Evolutionary conservation across 2,113 vertebrate genomes (phyloP).

Genomic region (Ictalurus furcatus): DNA sequence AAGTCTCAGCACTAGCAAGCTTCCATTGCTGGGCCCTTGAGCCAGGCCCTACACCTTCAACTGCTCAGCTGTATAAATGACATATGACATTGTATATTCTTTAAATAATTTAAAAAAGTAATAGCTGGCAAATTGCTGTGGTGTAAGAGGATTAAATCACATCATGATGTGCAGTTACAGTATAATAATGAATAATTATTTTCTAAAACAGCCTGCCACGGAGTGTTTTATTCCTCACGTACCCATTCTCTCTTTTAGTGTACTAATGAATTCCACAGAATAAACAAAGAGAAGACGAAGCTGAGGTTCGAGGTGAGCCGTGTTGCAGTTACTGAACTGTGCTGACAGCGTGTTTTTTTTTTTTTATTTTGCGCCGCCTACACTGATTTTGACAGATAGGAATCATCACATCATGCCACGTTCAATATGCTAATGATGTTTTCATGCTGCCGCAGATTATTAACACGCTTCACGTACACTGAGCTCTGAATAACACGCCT

Average conservation of each 20-base stretch:
- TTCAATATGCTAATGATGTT: slow-evolving; percentile 29
- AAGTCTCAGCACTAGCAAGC: too few species aligned
- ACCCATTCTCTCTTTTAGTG: neutral
- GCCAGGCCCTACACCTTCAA: too few species aligned
- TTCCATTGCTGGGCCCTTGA: too few species aligned
- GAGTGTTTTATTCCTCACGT: too few species aligned
- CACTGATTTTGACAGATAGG: slow-evolving; percentile 15
- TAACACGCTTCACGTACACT: neutral
- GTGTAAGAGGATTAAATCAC: neutral
- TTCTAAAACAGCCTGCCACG: neutral
- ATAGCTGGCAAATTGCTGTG: neutral
- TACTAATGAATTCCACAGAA: too few species aligned
- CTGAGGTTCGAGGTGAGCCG: neutral
- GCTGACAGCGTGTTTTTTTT: neutral
- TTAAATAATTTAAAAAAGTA: neutral
- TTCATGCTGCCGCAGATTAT: neutral
- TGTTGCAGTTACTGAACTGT: neutral
- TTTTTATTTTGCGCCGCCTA: neutral
- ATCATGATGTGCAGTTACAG: neutral
- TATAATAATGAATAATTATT: neutral
- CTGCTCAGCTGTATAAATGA: too few species aligned
- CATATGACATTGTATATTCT: neutral
- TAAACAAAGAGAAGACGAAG: too few species aligned
- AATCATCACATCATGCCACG: neutral
- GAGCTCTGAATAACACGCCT: slow-evolving; percentile 7